A percentile compares a stretch with the other conserved stretches of the same genome.
phyloP scores from a whole-genome alignment of 2,888 invertebrate genomes.

The Pachymerium ferrugineum region DNA sequence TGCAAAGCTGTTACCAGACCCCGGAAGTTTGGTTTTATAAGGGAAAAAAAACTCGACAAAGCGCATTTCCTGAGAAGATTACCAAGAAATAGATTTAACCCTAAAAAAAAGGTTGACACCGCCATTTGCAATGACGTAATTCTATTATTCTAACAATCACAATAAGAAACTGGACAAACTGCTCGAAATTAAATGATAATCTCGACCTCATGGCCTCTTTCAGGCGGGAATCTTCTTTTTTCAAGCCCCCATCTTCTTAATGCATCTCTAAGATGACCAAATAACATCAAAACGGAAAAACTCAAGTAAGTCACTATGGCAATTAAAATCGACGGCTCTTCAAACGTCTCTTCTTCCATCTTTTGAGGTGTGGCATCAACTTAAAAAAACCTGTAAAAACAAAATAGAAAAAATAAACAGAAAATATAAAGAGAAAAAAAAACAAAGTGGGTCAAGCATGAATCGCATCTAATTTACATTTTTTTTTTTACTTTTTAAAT shows the following conservation, averaged over 20 bases:
- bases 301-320: slow-evolving; percentile 79
- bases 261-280: slow-evolving; percentile 88
- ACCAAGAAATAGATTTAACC: too few species aligned
- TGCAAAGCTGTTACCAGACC: too few species aligned
- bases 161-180: too few species aligned
- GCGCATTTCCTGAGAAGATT: too few species aligned
- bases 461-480: too few species aligned
- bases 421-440: not conserved
- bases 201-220: slow-evolving; percentile 31
- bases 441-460: not conserved
- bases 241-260: slow-evolving; percentile 47
- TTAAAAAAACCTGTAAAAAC: not conserved
- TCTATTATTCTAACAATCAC: too few species aligned
- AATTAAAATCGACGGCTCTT: slow-evolving; percentile 72
- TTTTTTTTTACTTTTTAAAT: too few species aligned
- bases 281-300: slow-evolving; percentile 83
- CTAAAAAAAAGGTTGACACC: too few species aligned
- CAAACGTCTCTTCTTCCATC: slow-evolving; percentile 44
- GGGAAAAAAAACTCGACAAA: too few species aligned
- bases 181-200: not conserved
- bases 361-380: not conserved
- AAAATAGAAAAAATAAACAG: not conserved
- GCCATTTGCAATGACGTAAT: too few species aligned
- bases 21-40: too few species aligned
- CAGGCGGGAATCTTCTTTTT: not conserved